A percentile compares a stretch with the other conserved stretches of the same genome.
These are phyloP conservation scores for Drosophila nigritarsus DNA, from an alignment of 2,888 invertebrate species.

Conservation along the genomic window DNA sequence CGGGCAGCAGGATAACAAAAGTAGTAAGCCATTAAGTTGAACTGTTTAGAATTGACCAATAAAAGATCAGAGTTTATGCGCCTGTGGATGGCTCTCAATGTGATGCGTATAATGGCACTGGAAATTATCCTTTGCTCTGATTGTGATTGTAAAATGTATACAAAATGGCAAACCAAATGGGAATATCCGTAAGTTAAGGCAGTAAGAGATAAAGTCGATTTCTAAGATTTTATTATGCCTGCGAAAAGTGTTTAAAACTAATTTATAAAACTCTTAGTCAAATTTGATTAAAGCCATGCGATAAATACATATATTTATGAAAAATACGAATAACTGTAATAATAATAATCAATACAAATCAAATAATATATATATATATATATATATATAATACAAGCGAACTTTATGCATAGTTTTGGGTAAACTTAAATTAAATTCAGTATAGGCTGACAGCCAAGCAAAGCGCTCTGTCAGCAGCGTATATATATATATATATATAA, in stretches of 20 bases:
- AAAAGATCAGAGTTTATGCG: conserved; percentile 33
- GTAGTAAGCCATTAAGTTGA: conserved; percentile 30
- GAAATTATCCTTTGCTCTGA: conserved; percentile 6
- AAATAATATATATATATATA: background rate
- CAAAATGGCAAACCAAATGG: conserved; percentile 1
- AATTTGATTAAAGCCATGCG: background rate
- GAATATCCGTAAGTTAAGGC: background rate
- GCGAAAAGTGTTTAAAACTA: background rate
- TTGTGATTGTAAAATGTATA: conserved; percentile 11
- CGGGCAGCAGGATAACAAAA: conserved; percentile 41
- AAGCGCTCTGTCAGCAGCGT: background rate
- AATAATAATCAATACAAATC: background rate
- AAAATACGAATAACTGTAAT: background rate
- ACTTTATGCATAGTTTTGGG: too few relatives aligned
- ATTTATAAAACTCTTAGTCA: too few relatives aligned
- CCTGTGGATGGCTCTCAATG: conserved; percentile 2
- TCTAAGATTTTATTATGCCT: background rate
- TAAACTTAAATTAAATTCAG: background rate
- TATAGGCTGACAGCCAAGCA: conserved; percentile 2
- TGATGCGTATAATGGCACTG: conserved; percentile 9
- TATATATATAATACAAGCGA: too few relatives aligned
- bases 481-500: too few relatives aligned
- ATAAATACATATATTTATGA: background rate
- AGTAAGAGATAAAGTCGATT: background rate
- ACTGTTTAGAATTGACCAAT: conserved; percentile 53